Evolutionary conservation across 2,888 invertebrate genomes (phyloP), one percentile per base, ranked within the genome.

Genomic region (Pristionchus maxplancki): DNA sequence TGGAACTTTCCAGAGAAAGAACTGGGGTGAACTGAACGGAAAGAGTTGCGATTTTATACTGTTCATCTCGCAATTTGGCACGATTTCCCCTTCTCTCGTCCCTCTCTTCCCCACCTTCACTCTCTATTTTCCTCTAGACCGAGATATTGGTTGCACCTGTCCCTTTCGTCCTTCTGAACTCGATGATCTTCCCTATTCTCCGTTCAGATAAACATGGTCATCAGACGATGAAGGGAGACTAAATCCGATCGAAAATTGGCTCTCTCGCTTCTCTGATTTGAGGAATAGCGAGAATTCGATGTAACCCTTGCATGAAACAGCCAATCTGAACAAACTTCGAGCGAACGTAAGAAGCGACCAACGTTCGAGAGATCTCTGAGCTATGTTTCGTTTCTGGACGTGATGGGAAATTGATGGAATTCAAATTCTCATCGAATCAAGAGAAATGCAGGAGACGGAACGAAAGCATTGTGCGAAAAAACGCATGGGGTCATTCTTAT

Each of bases 151-250:
- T 31, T 64, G 31, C 34, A 31, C 31, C 31, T 13, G 31, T 64
- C 64, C 37, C 71, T 67, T 34, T 28, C 78, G 15, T 78, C 44
- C 44, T 78, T 78, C 78, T n/a, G 40, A 28, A 34, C 78, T n/a
- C 28, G 24, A 2, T 28, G 44, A 28, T 48, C 78, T 74, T 34
- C 15, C 20, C 71, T n/a, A 28, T 78, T 44, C 44, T 17, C 67
- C 34, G 48, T 78, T 78, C 48, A 78, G 44, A 78, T 44, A 78
- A 78, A 78, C 78, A 78, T 71, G 71, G 71, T 71, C 71, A 71
- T 71, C 37, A 71, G 71, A 71, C 71, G 31, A 37, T 37, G 71
- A 71, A 24, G 37, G 71, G 71, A 40, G 20, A 58, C 17, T 1
- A 11, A 71, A 71, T 37, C 71, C 37, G 40, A 71, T 20, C 0